These are phyloP conservation scores for Polyergus mexicanus DNA, from an alignment of 1,140 invertebrate species.

Conservation along the genomic window DNA sequence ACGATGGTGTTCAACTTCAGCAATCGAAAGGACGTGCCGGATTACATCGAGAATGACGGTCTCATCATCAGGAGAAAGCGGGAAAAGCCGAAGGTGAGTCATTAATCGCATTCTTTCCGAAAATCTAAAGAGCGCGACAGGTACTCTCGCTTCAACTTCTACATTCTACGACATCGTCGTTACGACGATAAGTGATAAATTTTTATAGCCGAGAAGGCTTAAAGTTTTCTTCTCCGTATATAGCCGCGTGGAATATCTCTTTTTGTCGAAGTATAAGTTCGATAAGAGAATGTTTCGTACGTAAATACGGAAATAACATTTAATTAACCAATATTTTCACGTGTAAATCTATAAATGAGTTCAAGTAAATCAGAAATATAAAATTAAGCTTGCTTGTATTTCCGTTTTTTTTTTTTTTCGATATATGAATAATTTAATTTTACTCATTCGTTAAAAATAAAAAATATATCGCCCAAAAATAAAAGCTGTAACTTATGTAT, in stretches of 20 bases:
- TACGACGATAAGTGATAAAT: not conserved
- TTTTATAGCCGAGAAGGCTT: not conserved
- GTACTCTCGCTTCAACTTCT: not conserved
- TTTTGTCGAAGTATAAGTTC: not conserved
- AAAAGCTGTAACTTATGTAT: not conserved
- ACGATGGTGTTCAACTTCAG: slow-evolving; percentile 96
- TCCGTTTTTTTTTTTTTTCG: no score
- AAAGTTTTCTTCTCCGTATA: not conserved
- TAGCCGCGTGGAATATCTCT: not conserved
- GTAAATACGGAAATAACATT: not conserved
- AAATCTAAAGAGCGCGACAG: not conserved
- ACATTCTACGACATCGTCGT: not conserved
- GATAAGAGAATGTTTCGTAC: not conserved
- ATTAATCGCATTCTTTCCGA: not conserved
- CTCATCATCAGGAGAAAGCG: slow-evolving; percentile 90
- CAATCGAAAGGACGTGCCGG: slow-evolving; percentile 93
- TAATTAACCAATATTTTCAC: not conserved
- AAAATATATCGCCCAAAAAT: not conserved
- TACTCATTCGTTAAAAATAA: not conserved
- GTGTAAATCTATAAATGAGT: no score
- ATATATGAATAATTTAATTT: not conserved
- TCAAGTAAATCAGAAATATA: no score
- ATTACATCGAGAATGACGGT: slow-evolving; percentile 96
- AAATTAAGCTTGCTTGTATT: no score
- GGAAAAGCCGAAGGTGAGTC: slow-evolving; percentile 91